phyloP scores from a whole-genome alignment of 2,888 invertebrate species.

The Lasioglossum figueresi region DNA sequence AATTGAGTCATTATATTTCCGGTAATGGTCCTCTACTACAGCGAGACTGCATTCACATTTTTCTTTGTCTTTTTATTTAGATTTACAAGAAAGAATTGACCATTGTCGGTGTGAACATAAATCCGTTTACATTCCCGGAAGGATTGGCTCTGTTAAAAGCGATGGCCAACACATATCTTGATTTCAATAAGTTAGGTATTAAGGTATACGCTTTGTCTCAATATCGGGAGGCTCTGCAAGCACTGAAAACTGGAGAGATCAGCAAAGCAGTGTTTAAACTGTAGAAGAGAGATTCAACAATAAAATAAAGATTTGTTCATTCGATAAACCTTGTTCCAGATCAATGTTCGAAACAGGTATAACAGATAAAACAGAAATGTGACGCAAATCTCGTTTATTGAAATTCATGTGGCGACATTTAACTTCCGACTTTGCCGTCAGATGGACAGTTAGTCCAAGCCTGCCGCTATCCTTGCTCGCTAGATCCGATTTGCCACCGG shows the following conservation, averaged over 20 bases:
- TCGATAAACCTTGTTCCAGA: background rate
- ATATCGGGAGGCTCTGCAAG: conserved; percentile 85
- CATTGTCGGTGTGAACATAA: conserved; percentile 88
- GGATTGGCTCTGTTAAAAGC: conserved; percentile 87
- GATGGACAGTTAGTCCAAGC: too few relatives aligned
- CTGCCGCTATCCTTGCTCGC: too few relatives aligned
- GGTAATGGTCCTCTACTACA: too few relatives aligned
- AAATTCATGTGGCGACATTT: too few relatives aligned
- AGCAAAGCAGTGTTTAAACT: conserved; percentile 87
- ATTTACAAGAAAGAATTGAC: conserved; percentile 88
- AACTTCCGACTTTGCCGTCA: too few relatives aligned
- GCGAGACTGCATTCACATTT: conserved; percentile 8
- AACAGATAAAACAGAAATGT: background rate
- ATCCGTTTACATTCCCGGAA: conserved; percentile 88
- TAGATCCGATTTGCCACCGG: too few relatives aligned
- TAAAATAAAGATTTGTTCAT: conserved; percentile 13
- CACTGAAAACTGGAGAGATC: conserved; percentile 85
- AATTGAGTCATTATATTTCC: conserved; percentile 16
- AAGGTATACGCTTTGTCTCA: conserved; percentile 85
- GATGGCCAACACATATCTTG: conserved; percentile 87
- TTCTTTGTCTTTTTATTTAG: conserved; percentile 80
- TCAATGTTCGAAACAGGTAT: background rate
- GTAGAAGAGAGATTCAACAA: conserved; percentile 51
- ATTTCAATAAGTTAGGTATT: conserved; percentile 87
- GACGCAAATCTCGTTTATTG: conserved; percentile 62